Evolutionary conservation across 2,113 vertebrate genomes (phyloP).

Genomic region (Sprattus sprattus): DNA sequence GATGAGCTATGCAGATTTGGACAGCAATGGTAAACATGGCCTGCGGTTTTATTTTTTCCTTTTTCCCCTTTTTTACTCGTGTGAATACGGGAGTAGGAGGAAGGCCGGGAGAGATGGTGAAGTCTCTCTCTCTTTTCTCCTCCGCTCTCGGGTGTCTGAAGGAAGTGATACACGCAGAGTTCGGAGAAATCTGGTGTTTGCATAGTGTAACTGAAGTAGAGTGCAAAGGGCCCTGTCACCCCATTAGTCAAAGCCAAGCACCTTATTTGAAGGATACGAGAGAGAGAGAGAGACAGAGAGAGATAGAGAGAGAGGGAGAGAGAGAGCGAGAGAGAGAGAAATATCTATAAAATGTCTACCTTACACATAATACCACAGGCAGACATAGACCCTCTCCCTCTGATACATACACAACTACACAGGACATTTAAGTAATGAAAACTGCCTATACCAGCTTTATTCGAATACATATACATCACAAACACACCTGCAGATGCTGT

Average conservation of each 20-base stretch:
- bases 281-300: background rate
- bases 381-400: too few relatives aligned
- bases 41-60: background rate
- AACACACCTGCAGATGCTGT: too few relatives aligned
- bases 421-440: too few relatives aligned
- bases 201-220: too few relatives aligned
- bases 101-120: slow-evolving; percentile 16
- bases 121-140: slow-evolving; percentile 35
- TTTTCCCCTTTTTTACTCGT: background rate
- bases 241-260: too few relatives aligned
- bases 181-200: background rate
- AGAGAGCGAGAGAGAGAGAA: background rate
- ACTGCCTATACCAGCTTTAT: too few relatives aligned
- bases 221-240: too few relatives aligned
- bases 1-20: background rate
- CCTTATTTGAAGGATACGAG: too few relatives aligned
- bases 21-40: background rate
- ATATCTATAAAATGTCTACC: too few relatives aligned
- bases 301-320: slow-evolving; percentile 24
- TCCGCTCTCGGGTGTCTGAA: background rate
- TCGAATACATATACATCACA: too few relatives aligned
- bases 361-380: too few relatives aligned
- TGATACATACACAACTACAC: too few relatives aligned
- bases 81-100: background rate
- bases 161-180: background rate